Evolutionary conservation across 2,888 invertebrate genomes (phyloP), one percentile per base, ranked within the genome.

Genomic region (Meandrusa payeni): DNA sequence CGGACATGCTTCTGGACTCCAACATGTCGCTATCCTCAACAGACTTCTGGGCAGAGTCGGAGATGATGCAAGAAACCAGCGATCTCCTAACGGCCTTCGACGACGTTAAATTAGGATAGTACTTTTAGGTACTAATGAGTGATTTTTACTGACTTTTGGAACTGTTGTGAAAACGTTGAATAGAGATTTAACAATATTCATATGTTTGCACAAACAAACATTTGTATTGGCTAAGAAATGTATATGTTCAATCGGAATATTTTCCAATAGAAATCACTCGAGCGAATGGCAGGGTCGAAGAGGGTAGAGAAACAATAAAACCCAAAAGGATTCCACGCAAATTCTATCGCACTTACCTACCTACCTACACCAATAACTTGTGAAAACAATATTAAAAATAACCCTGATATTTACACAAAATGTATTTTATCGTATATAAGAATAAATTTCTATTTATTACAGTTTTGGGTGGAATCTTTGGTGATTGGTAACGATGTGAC

Each of bases 51-150:
- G 48, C 67, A 3, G 81, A 83, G 20, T 37, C 79, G 0, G 85
- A 86, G 15, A 68, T 86, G 57, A 54, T 81, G 47, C 76, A 81
- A 44, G 72, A 69, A 38, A 68, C 78, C 2, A 76, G 60, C 53
- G 85, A 81, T 37, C 54, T 85, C 27, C 69, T 83, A 20, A 74
- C 69, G 3, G 83, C 85, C 2, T 79, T 86, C 41, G 82, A 85
- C 51, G 85, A 82, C 48, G 83, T 86, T 34, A 86, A 81, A 58
- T 61, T 86, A 53, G 74, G 53, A 42, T 79, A 76, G 51, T 45
- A 13, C 6, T 13, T 6, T 15, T 5, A 1, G 11, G 2, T 9
- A 33, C 36, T 38, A 27, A 41, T 41, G 64, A 62, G 71, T 78
- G 76, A 65, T 74, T 76, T 75, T 64, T 53, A 11, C 37, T 40